Percentiles rank a stretch among this genome's conserved stretches.
These are phyloP conservation scores for Ferrisia virgata DNA, from an alignment of 2,888 invertebrate species.

Conservation along the genomic window DNA sequence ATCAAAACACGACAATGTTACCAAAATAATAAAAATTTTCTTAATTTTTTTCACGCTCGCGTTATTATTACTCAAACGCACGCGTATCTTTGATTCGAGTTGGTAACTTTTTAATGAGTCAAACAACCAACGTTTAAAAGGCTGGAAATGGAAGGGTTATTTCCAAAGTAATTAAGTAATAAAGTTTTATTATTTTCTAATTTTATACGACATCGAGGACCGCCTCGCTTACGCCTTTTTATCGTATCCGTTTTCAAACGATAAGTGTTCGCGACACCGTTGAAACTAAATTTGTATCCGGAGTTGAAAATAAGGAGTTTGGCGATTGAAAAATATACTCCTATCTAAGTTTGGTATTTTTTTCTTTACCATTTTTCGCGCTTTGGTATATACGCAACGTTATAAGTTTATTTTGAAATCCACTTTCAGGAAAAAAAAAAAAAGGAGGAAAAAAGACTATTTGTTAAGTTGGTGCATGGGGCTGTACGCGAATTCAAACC, in stretches of 20 bases:
- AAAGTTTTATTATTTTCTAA: constrained; percentile 17
- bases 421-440: neutral
- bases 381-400: neutral
- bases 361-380: neutral
- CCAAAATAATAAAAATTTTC: neutral
- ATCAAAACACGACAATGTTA: neutral
- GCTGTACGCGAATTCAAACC: neutral
- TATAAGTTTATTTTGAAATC: neutral
- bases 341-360: too few relatives aligned
- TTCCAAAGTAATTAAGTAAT: neutral
- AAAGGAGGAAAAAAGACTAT: too few relatives aligned
- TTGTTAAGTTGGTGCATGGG: neutral
- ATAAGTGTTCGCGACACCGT: neutral
- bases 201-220: neutral
- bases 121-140: neutral
- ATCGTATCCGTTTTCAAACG: neutral
- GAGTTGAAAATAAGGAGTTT: neutral
- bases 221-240: neutral
- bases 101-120: neutral
- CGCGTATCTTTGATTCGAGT: neutral
- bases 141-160: neutral
- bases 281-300: neutral
- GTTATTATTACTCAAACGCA: too few relatives aligned
- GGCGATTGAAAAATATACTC: neutral
- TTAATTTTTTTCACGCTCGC: neutral